Evolutionary conservation across 2,113 vertebrate genomes (phyloP).

Genomic region (Ceratotherium simum): DNA sequence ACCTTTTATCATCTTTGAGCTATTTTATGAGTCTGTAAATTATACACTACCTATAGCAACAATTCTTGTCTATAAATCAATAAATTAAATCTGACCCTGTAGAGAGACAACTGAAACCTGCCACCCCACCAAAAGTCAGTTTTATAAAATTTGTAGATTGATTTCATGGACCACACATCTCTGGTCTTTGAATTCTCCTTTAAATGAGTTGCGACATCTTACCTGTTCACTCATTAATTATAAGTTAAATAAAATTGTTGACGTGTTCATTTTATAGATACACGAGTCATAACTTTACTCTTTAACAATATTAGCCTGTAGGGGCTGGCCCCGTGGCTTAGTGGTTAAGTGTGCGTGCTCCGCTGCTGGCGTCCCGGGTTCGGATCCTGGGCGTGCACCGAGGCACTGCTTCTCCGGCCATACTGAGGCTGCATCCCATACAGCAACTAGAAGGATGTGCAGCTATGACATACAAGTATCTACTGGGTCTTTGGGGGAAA

Average conservation of each 20-base stretch:
- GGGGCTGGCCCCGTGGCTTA: no score
- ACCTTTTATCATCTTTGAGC: neutral
- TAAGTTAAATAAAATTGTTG: slow-evolving; percentile 2
- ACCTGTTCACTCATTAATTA: neutral
- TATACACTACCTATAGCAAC: neutral
- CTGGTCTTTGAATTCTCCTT: neutral
- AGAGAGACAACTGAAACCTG: neutral
- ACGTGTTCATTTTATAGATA: neutral
- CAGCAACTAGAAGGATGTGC: no score
- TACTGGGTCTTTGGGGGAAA: no score
- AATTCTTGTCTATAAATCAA: neutral
- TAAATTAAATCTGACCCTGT: neutral
- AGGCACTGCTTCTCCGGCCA: no score
- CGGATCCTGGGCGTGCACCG: no score
- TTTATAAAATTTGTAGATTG: neutral
- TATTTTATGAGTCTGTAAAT: neutral
- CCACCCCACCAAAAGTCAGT: neutral
- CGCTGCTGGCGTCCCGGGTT: no score
- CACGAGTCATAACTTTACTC: neutral
- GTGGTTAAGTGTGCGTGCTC: no score
- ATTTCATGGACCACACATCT: neutral
- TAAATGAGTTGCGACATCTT: neutral
- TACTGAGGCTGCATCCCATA: no score
- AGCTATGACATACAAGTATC: no score
- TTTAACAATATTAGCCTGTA: neutral